Base-by-base conservation (phyloP, 1,140 invertebrate genomes). In the Aphis craccivora region DNA sequence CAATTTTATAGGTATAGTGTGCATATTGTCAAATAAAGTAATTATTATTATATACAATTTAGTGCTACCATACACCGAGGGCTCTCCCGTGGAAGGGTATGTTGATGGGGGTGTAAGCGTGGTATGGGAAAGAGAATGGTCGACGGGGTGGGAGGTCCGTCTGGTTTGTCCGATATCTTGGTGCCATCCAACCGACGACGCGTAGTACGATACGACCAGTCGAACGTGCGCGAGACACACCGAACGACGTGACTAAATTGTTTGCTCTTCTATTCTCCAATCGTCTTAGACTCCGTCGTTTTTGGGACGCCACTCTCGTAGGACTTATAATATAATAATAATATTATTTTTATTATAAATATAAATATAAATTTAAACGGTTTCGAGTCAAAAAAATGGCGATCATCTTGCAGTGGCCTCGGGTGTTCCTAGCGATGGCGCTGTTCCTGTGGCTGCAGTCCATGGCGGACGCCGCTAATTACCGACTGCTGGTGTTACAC, bases 401-500 rank as follows among this genome's bases (percentile, higher is more conserved):
- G 23, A 40, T 25, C 9, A 25, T 23, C 83, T 23, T n/a, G 84
- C 25, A n/a, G 30, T n/a, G n/a, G 25, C 43, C 3, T 11, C 23
- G 22, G 20, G 3, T 11, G 40, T 67, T 81, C 45, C 67, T 43
- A 30, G 1, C 1, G 7, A 30, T 23, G 30, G 14, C 14, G 8
- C 2, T 89, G 7, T 37, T 23, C n/a, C 35, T 83, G 76, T 35
- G 7, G 20, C 76, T 83, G 22, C 35, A 22, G 43, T 67, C 76
- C 37, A 5, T 6, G 60, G 55, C 7, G 20, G 22, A 37, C 7
- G 76, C 35, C 18, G 18, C 84, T 35, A 2, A 18, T 18, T 94
- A 94, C 83, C 40, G 89, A 22, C 91, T 95, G 45, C 95, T 96
- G 23, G 96, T 99, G 60, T 95, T 99, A 0, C 98, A 99, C 95